A percentile compares a stretch with the other conserved stretches of the same genome.
These are phyloP conservation scores for Drosophila buzzatii DNA, from an alignment of 2,888 invertebrate species.

Conservation along the genomic window DNA sequence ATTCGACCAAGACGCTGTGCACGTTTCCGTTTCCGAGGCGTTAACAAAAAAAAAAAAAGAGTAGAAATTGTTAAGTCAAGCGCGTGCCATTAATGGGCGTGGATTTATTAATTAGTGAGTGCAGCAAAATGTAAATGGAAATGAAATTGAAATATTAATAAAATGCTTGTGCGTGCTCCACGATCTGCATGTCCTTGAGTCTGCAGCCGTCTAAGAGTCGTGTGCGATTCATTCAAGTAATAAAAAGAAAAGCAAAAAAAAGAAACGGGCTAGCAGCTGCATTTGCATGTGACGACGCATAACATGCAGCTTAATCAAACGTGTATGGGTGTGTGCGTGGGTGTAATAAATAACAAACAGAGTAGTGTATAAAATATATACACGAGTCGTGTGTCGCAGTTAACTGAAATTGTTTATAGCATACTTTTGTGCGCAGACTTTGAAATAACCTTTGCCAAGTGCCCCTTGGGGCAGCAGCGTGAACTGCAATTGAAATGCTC, in stretches of 20 bases:
- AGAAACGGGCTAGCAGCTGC: constrained; percentile 15
- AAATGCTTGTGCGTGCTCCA: constrained; percentile 6
- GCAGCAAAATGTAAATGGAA: constrained; percentile 1
- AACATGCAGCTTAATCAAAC: constrained; percentile 47
- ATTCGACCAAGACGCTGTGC: constrained; percentile 42
- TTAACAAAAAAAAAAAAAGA: neutral
- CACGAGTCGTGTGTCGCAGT: constrained; percentile 10
- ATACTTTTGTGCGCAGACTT: constrained; percentile 68
- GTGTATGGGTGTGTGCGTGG: constrained; percentile 22
- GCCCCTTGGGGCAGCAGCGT: neutral
- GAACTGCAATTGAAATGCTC: constrained; percentile 7
- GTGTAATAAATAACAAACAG: constrained; percentile 6
- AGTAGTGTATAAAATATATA: neutral
- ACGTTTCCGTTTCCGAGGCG: constrained; percentile 41
- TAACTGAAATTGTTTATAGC: constrained; percentile 45
- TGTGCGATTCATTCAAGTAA: constrained; percentile 42
- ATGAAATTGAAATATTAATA: neutral
- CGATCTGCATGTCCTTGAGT: constrained; percentile 48
- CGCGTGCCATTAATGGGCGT: constrained; percentile 1
- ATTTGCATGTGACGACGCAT: constrained; percentile 42
- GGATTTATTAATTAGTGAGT: constrained; percentile 50
- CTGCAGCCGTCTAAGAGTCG: constrained; percentile 17
- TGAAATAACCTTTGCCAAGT: constrained; percentile 50
- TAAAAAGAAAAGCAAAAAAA: constrained; percentile 12
- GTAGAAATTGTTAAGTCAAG: constrained; percentile 5